A percentile compares a stretch with the other conserved stretches of the same genome.
Evolutionary conservation across 2,888 invertebrate species (phyloP).

Genomic region (Lasioglossum morio): DNA sequence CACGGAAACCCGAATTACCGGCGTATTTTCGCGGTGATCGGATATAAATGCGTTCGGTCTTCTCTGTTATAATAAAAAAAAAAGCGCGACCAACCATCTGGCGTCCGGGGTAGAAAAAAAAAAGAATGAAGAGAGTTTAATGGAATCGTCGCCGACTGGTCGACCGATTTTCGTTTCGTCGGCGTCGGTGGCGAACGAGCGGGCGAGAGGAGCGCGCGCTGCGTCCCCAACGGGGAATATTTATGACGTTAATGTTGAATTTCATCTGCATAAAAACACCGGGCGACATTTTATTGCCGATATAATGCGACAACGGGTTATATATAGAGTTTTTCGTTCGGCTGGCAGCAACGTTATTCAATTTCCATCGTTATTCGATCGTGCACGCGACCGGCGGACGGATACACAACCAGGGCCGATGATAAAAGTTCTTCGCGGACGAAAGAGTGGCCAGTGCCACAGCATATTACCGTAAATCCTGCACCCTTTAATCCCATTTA

Average conservation of each 20-base stretch:
- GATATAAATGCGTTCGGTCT: neutral
- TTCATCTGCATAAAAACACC: conserved; percentile 26
- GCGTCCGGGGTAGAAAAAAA: neutral
- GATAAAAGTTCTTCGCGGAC: conserved; percentile 40
- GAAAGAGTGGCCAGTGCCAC: conserved; percentile 20
- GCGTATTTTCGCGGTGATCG: neutral
- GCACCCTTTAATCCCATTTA: conserved; percentile 47
- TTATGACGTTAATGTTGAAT: conserved; percentile 20
- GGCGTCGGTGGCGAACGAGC: neutral
- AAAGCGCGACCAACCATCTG: neutral
- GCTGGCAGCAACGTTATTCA: conserved; percentile 62
- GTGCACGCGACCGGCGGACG: neutral
- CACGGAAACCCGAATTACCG: neutral
- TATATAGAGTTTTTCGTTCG: conserved; percentile 42
- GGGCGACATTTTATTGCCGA: conserved; percentile 39
- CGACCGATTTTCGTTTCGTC: conserved; percentile 18
- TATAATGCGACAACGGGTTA: conserved; percentile 45
- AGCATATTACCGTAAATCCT: conserved; percentile 42
- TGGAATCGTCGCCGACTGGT: conserved; percentile 15
- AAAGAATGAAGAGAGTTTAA: conserved; percentile 8
- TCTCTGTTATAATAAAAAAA: neutral
- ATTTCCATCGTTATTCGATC: conserved; percentile 63
- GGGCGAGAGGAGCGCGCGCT: no score
- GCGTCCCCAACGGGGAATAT: conserved; percentile 12
- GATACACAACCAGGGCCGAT: conserved; percentile 10